Percentiles rank a stretch among this genome's conserved stretches.
Conservation (phyloP, 2,797 vertebrate species). For the Eutrigla gurnardus region DNA sequence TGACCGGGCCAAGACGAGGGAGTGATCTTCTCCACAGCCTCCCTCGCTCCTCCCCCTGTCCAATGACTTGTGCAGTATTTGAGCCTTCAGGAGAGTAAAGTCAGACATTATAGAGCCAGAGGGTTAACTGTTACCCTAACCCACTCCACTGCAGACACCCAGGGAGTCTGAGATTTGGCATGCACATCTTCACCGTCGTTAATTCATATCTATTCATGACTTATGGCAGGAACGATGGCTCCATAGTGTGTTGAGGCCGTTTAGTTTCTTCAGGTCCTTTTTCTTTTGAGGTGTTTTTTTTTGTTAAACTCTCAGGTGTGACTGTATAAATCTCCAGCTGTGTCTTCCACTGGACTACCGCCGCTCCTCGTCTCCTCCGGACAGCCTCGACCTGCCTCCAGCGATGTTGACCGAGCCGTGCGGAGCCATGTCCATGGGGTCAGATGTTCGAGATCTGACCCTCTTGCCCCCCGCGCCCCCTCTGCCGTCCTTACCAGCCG, state of each 20-base stretch:
- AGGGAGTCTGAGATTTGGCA: conserved; percentile 37
- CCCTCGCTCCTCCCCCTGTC: conserved; percentile 88
- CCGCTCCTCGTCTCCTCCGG: conserved; percentile 34
- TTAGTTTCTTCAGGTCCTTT: conserved; percentile 27
- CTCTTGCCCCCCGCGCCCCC: conserved; percentile 86
- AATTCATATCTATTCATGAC: conserved; percentile 21
- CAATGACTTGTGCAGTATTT: conserved; percentile 87
- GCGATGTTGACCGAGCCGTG: conserved; percentile 82
- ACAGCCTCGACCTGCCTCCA: conserved; percentile 30
- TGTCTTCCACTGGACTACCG: conserved; percentile 53
- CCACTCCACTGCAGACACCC: conserved; percentile 35
- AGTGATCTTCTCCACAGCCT: conserved; percentile 81
- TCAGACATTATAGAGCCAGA: conserved; percentile 87
- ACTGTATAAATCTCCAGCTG: conserved; percentile 25
- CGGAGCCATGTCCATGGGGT: conserved; percentile 88
- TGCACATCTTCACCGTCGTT: conserved; percentile 31
- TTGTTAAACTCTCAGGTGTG: conserved; percentile 23
- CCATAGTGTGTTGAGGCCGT: conserved; percentile 11
- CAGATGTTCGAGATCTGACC: conserved; percentile 93
- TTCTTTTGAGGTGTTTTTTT: conserved; percentile 18
- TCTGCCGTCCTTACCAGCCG: conserved; percentile 86
- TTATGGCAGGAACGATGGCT: conserved; percentile 52
- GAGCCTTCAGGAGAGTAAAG: conserved; percentile 87
- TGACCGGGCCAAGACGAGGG: conserved; percentile 77
- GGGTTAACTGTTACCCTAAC: conserved; percentile 81